Evolutionary conservation across 2,113 vertebrate species (phyloP).

Genomic region (Nycticryphes semicollaris): DNA sequence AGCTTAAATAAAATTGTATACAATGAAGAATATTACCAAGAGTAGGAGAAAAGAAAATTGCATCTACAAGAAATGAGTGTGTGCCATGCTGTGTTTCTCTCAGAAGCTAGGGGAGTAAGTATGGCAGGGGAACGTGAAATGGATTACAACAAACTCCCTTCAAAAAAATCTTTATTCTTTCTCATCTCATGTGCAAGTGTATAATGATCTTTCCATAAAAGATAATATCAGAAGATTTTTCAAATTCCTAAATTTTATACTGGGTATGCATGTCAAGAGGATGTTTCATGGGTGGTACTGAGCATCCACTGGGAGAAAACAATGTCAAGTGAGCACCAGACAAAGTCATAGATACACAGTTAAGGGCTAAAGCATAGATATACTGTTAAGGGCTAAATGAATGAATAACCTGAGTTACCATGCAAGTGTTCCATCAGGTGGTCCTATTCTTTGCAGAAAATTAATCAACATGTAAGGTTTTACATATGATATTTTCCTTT

Average conservation of each 20-base stretch:
- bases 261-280: neutral
- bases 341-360: neutral
- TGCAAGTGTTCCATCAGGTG: neutral
- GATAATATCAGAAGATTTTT: neutral
- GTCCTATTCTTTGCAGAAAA: neutral
- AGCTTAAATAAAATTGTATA: conserved; percentile 7
- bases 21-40: neutral
- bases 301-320: neutral
- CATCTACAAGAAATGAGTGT: neutral
- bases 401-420: neutral
- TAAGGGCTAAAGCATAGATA: neutral
- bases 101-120: neutral
- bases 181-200: neutral
- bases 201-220: neutral
- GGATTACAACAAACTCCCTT: neutral
- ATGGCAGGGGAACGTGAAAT: neutral
- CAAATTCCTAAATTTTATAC: neutral
- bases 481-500: neutral
- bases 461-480: neutral
- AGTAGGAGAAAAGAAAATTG: neutral
- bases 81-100: neutral
- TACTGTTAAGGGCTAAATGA: neutral
- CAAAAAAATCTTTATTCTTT: neutral
- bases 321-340: neutral
- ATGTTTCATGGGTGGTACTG: neutral